phyloP scores from a whole-genome alignment of 2,797 vertebrate species.

The Siniperca obscura region DNA sequence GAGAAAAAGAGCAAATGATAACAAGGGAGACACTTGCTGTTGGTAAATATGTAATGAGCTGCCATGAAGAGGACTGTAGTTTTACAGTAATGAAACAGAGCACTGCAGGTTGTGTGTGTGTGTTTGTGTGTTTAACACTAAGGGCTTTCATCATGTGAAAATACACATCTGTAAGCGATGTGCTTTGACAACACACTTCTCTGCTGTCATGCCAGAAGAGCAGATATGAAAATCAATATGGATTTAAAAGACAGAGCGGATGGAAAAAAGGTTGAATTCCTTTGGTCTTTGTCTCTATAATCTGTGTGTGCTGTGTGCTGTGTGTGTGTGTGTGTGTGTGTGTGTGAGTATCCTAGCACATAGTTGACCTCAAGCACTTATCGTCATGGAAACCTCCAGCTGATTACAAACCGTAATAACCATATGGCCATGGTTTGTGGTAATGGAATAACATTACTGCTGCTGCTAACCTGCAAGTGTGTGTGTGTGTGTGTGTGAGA shows the following conservation, averaged over 20 bases:
- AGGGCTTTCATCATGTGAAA: background rate
- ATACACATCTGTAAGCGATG: too few relatives aligned
- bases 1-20: background rate
- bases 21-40: background rate
- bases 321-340: constrained; percentile 1
- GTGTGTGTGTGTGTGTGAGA: constrained; percentile 4
- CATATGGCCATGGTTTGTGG: constrained; percentile 41
- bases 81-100: background rate
- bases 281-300: background rate
- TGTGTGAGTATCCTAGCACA: background rate
- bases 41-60: constrained; percentile 23
- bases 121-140: background rate
- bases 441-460: constrained; percentile 51
- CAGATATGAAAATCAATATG: constrained; percentile 10
- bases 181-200: background rate
- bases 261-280: background rate
- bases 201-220: background rate
- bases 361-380: constrained; percentile 32
- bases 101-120: background rate
- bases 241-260: constrained; percentile 3
- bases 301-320: background rate
- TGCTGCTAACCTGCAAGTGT: background rate
- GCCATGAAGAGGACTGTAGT: constrained; percentile 2
- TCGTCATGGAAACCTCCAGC: constrained; percentile 42
- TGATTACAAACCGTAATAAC: constrained; percentile 44